Evolutionary conservation across 64 coral and sea anemone genomes (phyloP).

Genomic region (Montipora efflorescens): DNA sequence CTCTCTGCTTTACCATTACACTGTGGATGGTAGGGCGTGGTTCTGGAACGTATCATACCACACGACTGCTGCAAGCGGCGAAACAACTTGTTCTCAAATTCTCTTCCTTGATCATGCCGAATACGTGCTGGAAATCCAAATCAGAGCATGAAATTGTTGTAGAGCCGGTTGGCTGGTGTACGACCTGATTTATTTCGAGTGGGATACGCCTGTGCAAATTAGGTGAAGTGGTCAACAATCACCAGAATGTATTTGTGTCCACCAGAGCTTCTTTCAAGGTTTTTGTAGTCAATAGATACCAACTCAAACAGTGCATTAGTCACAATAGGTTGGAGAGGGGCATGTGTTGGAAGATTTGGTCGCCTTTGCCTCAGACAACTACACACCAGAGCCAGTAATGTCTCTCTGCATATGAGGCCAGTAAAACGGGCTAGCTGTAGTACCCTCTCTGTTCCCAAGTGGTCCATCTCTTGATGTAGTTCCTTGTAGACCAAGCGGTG

Average conservation of each 20-base stretch:
- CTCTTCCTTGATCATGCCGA: constrained; percentile 41
- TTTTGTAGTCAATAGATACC: constrained; percentile 31
- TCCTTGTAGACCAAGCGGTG: constrained; percentile 38
- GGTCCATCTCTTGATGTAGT: constrained; percentile 55
- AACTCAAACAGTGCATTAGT: constrained; percentile 36
- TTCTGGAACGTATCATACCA: not conserved
- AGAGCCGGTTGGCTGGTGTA: constrained; percentile 32
- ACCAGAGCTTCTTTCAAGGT: constrained; percentile 50
- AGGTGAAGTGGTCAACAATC: constrained; percentile 30
- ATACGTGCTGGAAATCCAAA: constrained; percentile 35
- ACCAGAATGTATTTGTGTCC: constrained; percentile 54
- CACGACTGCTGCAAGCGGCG: constrained; percentile 18
- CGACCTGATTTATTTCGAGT: constrained; percentile 45
- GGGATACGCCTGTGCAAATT: constrained; percentile 42
- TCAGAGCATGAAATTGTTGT: constrained; percentile 27
- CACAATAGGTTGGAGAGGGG: not conserved
- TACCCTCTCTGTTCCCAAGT: constrained; percentile 21
- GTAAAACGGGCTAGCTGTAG: not conserved
- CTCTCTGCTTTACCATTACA: constrained; percentile 48
- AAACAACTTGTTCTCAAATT: constrained; percentile 44
- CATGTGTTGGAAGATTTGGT: not conserved
- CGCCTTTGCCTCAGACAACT: not conserved
- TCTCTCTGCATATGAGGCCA: not conserved
- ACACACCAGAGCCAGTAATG: not conserved
- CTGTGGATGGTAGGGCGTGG: constrained; percentile 21